Percentiles rank a stretch among this genome's conserved stretches.
Conservation (phyloP, 2,888 invertebrate genomes). For the Macrosiphum euphorbiae region DNA sequence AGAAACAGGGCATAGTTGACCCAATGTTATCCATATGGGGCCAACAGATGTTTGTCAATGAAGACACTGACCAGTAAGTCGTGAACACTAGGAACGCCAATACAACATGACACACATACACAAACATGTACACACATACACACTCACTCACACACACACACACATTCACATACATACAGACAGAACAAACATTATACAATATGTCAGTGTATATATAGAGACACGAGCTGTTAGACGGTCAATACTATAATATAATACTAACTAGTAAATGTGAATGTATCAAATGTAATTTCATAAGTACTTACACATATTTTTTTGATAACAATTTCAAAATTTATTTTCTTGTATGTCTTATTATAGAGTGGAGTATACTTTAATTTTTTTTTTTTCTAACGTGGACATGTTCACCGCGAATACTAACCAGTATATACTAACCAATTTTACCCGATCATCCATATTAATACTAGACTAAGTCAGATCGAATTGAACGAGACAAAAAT, state of each 20-base stretch:
- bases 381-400: background rate
- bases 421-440: background rate
- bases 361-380: background rate
- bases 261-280: background rate
- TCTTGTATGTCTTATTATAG: background rate
- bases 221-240: slow-evolving; percentile 48
- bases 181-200: slow-evolving; percentile 65
- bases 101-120: slow-evolving; percentile 61
- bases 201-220: slow-evolving; percentile 58
- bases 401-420: background rate
- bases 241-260: background rate
- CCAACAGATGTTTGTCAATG: slow-evolving; percentile 97
- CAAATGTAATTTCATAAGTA: background rate
- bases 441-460: background rate
- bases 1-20: slow-evolving; percentile 96
- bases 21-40: slow-evolving; percentile 99
- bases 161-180: slow-evolving; percentile 58
- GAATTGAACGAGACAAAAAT: background rate
- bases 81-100: slow-evolving; percentile 67
- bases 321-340: background rate
- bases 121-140: slow-evolving; percentile 2
- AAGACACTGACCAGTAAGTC: slow-evolving; percentile 97
- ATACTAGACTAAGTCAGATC: background rate
- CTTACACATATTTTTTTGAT: background rate
- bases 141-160: slow-evolving; percentile 23